Evolutionary conservation across 2,888 invertebrate genomes (phyloP), one percentile per base, ranked within the genome.

Genomic region (Lasioglossum marginatum): DNA sequence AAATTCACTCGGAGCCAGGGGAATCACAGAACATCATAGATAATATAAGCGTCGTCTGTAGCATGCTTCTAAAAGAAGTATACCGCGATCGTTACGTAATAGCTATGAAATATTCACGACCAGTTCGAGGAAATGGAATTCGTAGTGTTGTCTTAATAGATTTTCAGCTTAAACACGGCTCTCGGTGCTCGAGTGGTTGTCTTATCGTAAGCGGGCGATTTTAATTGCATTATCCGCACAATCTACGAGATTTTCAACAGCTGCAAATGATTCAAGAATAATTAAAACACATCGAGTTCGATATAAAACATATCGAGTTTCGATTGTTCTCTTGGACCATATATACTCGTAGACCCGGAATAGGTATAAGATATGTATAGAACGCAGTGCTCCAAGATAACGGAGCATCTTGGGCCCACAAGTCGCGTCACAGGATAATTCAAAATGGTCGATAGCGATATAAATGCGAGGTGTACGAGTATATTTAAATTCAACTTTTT

Each of bases 31-130:
- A 31, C 63, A 31, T 31, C 16, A 16, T 16, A 31, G 52, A 73
- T 66, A 79, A 52, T 66, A 40, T 10, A 6, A 45, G 31, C 70
- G 48, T 8, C 19, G 14, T 60, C 60, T 68, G 31, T n/a, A 23
- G 31, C 45, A 60, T 4, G 34, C 16, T 77, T 40, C 45, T 60
- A 70, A 74, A 84, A 40, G 40, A 19, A 71, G 19, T 37, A 31
- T 34, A 37, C n/a, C 19, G 45, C 4, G 27, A 14, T 37, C 72
- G 27, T 66, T 84, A 43, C 48, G 19, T 82, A 82, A 82, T 19
- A 48, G 37, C 77, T 60, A 76, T 68, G 71, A 87, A 87, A 71
- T 85, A 78, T 81, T 81, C 48, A 77, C 31, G 31, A 68, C 31
- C 57, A 57, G 71, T 82, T 80, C 77, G 80, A 88, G 78, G 75